A percentile compares a stretch with the other conserved stretches of the same genome.
Conservation (phyloP, 2,797 vertebrate species). For the Ataeniobius toweri region DNA sequence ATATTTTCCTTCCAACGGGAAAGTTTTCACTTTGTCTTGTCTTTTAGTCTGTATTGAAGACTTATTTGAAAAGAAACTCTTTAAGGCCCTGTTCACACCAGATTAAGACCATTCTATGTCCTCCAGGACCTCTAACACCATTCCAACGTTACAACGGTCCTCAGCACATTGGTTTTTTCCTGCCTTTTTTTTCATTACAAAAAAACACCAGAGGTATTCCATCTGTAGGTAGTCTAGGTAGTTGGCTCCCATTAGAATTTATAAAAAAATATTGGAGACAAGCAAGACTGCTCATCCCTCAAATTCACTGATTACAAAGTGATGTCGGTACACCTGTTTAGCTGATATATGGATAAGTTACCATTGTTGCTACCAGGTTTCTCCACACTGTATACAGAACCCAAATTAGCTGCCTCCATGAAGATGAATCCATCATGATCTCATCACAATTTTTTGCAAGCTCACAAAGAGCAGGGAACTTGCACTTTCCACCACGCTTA, state of each 20-base stretch:
- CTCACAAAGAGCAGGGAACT: not conserved
- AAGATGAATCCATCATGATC: not conserved
- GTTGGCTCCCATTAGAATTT: not conserved
- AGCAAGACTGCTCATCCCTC: not conserved
- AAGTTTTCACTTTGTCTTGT: not conserved
- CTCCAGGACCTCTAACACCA: not conserved
- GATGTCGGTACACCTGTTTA: not conserved
- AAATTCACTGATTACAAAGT: not conserved
- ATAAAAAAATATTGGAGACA: not conserved
- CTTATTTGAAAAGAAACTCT: not conserved
- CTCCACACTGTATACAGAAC: not conserved
- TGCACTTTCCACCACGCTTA: not conserved
- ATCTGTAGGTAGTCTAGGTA: not conserved
- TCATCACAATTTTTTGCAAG: not conserved
- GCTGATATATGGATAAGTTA: not conserved
- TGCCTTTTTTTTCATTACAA: not conserved
- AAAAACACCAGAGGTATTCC: not conserved
- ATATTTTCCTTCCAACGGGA: not conserved
- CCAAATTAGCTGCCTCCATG: not conserved
- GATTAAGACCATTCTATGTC: not conserved
- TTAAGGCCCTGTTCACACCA: not conserved
- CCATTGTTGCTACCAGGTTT: not conserved
- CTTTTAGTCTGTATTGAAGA: not conserved
- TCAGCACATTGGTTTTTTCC: too few relatives aligned
- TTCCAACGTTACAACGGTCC: not conserved